phyloP scores from a whole-genome alignment of 2,888 invertebrate genomes.

The Lithophane leautieri region DNA sequence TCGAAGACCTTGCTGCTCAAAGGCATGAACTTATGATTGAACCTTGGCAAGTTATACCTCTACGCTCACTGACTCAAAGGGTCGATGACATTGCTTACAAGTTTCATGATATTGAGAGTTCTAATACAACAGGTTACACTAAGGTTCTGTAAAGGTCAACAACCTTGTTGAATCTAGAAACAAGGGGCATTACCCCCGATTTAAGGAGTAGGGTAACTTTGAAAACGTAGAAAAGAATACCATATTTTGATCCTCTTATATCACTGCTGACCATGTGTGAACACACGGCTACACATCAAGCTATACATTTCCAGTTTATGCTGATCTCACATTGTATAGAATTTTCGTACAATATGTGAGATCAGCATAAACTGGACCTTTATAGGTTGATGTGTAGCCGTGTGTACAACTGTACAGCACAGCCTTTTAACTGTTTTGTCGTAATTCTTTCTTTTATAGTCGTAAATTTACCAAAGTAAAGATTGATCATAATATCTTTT shows the following conservation, averaged over 20 bases:
- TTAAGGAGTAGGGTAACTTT: background rate
- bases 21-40: constrained; percentile 35
- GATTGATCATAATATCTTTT: background rate
- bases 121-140: constrained; percentile 4
- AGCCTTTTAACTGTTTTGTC: background rate
- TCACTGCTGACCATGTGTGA: background rate
- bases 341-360: no score
- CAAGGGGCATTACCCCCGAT: constrained; percentile 15
- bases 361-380: no score
- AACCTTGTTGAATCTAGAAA: constrained; percentile 18
- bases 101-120: constrained; percentile 21
- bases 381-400: no score
- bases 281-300: no score
- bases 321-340: no score
- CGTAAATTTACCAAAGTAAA: background rate
- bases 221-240: background rate
- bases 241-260: background rate
- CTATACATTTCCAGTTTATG: no score
- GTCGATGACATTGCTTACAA: constrained; percentile 42
- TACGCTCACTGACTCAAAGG: constrained; percentile 21
- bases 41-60: constrained; percentile 31
- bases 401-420: no score
- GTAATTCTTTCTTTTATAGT: background rate
- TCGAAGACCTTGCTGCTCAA: constrained; percentile 47
- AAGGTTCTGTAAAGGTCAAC: constrained; percentile 21